These are phyloP conservation scores for Scelioninae gen. 2 DNA, from an alignment of 2,888 invertebrate species.

Conservation along the genomic window DNA sequence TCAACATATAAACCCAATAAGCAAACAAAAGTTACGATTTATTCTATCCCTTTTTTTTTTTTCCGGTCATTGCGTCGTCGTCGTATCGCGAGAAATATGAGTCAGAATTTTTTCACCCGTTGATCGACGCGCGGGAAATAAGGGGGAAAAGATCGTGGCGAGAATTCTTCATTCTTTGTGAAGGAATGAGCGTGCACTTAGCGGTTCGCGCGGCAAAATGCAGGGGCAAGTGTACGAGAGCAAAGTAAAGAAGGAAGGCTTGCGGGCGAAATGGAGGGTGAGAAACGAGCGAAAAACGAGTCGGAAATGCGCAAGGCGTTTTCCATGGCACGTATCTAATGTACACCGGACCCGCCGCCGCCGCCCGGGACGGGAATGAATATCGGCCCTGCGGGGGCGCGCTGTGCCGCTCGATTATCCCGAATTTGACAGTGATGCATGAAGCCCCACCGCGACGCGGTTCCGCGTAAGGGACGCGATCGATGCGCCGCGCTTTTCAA, in stretches of 20 bases:
- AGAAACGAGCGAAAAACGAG: conserved; percentile 61
- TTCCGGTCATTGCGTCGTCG: too few species aligned
- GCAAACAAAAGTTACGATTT: too few species aligned
- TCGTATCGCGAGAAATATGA: conserved; percentile 58
- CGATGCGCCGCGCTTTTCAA: conserved; percentile 50
- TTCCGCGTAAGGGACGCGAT: conserved; percentile 54
- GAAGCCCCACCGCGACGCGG: conserved; percentile 65
- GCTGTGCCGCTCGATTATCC: conserved; percentile 69
- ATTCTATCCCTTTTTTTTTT: too few species aligned
- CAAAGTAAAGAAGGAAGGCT: conserved; percentile 58
- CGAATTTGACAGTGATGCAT: conserved; percentile 72
- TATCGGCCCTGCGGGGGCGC: conserved; percentile 60
- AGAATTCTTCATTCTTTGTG: conserved; percentile 57
- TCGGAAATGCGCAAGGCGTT: conserved; percentile 65
- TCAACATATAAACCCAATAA: too few species aligned
- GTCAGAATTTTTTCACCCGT: conserved; percentile 50
- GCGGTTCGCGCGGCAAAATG: conserved; percentile 45
- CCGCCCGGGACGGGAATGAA: conserved; percentile 52
- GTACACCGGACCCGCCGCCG: conserved; percentile 46
- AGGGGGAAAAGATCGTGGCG: conserved; percentile 61
- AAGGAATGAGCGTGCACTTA: conserved; percentile 58
- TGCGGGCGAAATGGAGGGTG: conserved; percentile 59
- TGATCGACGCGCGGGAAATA: conserved; percentile 60
- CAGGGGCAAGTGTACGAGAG: conserved; percentile 49
- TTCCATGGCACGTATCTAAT: conserved; percentile 64